Base-by-base conservation (phyloP, 2,888 invertebrate genomes). In the Chrysopilus asiliformis region DNA sequence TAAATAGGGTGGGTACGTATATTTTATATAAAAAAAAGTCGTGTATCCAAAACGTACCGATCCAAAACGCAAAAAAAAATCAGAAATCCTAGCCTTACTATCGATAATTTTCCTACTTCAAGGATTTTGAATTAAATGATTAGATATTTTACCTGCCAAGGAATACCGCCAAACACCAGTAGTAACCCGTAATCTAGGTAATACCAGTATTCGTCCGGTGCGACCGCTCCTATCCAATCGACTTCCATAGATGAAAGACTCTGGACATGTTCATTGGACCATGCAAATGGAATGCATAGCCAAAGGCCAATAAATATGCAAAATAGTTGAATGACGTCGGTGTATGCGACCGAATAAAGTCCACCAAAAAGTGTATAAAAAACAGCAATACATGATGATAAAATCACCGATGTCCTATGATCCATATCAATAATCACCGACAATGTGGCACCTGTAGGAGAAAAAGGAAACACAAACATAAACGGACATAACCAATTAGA, bases 331-430 rank as follows among this genome's bases (percentile, higher is more conserved):
- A 97, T 90, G 52, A 97, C 95, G 62, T 97, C 95, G 1, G 97
- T 98, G 62, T 97, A 98, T 2, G 97, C 97, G 42, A 98, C 97
- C 36, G 94, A 84, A 68, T 98, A 98, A 29, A 98, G 75, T 0
- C 97, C 97, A 2, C 97, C 95, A 61, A 95, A 91, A 35, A 98
- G 75, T 2, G 97, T 97, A 70, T 98, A 98, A 67, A 91, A 84
- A 30, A 95, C 85, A 13, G 97, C 95, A 49, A 98, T 93, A 60
- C 84, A 86, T 3, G 97, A 85, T 51, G 91, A 95, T 56, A 93
- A 76, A 51, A 97, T 86, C 43, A 97, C 91, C 19, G 94, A 89
- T 8, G 86, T 82, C 47, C 77, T 72, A 54, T 91, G 87, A 58
- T 91, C 86, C 78, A 95, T 82, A 63, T 94, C 90, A 55, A 98